Conservation (phyloP, 2,113 vertebrate species). For the Pteruthius melanotis region DNA sequence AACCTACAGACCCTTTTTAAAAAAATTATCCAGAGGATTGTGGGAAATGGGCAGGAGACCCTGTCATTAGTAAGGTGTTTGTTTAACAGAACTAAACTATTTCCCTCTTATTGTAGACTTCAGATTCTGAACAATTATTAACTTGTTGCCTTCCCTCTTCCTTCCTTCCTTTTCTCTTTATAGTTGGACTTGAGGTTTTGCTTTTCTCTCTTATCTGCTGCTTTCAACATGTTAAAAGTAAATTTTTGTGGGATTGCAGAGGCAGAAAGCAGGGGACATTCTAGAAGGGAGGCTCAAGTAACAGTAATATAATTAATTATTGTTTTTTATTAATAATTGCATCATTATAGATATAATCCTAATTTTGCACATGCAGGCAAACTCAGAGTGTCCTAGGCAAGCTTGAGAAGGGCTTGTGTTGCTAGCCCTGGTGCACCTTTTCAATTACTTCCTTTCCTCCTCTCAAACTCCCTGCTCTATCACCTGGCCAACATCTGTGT, state of each 20-base stretch:
- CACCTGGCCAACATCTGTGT: not conserved
- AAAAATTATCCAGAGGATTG: not conserved
- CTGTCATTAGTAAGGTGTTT: conserved; percentile 37
- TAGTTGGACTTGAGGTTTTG: conserved; percentile 4
- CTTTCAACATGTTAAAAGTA: conserved; percentile 1
- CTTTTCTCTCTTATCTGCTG: conserved; percentile 26
- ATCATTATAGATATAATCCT: not conserved
- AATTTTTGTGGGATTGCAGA: not conserved
- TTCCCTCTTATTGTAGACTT: conserved; percentile 35
- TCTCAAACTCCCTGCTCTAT: not conserved
- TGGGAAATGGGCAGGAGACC: conserved; percentile 18
- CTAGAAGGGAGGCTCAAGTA: not conserved
- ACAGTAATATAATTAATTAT: not conserved
- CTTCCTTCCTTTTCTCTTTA: conserved; percentile 52
- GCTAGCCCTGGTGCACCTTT: not conserved
- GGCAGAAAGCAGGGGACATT: not conserved
- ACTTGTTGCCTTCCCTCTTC: conserved; percentile 35
- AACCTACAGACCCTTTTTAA: not conserved
- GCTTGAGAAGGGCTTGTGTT: not conserved
- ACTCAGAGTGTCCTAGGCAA: not conserved
- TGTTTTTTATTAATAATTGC: not conserved
- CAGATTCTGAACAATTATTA: conserved; percentile 55
- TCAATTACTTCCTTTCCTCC: not conserved
- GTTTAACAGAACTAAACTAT: conserved; percentile 42
- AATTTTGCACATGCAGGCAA: not conserved